phyloP scores from a whole-genome alignment of 2,888 invertebrate species.

The Heteromurus nitidus region DNA sequence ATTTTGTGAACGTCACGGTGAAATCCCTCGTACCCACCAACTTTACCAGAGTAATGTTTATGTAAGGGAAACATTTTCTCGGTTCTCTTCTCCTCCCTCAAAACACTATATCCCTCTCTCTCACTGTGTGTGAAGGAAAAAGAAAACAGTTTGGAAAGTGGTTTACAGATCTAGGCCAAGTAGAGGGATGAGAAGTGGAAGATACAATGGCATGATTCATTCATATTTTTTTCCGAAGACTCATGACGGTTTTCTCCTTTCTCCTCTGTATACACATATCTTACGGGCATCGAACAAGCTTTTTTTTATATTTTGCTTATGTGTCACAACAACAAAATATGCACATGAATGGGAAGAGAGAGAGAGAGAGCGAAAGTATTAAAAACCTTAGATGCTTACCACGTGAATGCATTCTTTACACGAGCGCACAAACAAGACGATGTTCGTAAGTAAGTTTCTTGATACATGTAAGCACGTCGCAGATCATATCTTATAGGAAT shows the following conservation, averaged over 20 bases:
- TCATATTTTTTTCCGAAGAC: not conserved
- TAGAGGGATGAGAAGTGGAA: not conserved
- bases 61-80: not conserved
- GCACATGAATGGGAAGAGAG: too few species aligned
- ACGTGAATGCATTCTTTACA: not conserved
- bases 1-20: not conserved
- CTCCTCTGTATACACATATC: too few species aligned
- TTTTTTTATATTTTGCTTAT: too few species aligned
- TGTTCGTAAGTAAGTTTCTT: not conserved
- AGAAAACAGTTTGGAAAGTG: not conserved
- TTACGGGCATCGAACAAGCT: too few species aligned
- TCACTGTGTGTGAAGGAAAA: not conserved
- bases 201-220: not conserved
- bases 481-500: too few species aligned
- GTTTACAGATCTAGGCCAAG: not conserved
- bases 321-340: too few species aligned
- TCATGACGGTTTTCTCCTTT: not conserved
- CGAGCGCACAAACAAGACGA: not conserved
- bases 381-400: too few species aligned
- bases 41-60: not conserved
- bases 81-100: not conserved
- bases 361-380: too few species aligned
- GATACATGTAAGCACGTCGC: too few species aligned
- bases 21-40: not conserved
- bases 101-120: not conserved